Base-by-base conservation (phyloP, 2,888 invertebrate genomes). In the Bedellia somnulentella region DNA sequence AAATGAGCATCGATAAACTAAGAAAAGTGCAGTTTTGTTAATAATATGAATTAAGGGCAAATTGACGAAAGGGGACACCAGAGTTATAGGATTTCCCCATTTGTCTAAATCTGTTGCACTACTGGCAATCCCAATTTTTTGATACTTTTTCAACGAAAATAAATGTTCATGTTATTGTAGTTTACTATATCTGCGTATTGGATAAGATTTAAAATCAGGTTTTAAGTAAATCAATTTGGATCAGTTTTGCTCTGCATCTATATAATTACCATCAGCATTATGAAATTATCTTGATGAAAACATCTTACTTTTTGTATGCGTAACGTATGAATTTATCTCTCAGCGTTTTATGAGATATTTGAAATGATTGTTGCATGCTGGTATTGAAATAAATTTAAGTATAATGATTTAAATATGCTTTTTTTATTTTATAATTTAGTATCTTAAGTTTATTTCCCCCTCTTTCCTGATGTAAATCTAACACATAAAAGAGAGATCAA, bases 321-420 rank as follows among this genome's bases (percentile, higher is more conserved):
- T 53, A 53, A 52, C 47, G 56, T 54, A 70, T 67, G 63, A 70
- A 63, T 62, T 68, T 67, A 62, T 66, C 67, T 63, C 62, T 63
- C 23, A 9, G 16, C n/a, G 23, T 11, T 67, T 64, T 63, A 59
- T 55, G 60, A 57, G 55, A 52, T 60, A 68, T 67, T 61, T 60
- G 18, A 58, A 57, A 46, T 57, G 54, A 51, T n/a, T 64, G 61
- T 63, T 62, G 71, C 67, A 70, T 63, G 70, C 58, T 57, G 60
- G 57, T 63, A 63, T 61, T 57, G 58, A 62, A 27, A 56, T 73
- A 73, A 73, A 73, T 73, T 73, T 73, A 73, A 73, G 73, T 73
- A 67, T 62, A 73, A 70, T 64, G 53, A 49, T 68, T 63, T 59
- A 59, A 47, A 46, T 51, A 40, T 39, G 39, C 47, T 38, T 49